A percentile compares a stretch with the other conserved stretches of the same genome.
phyloP scores from a whole-genome alignment of 2,888 invertebrate genomes.

The Phaedon cochleariae region DNA sequence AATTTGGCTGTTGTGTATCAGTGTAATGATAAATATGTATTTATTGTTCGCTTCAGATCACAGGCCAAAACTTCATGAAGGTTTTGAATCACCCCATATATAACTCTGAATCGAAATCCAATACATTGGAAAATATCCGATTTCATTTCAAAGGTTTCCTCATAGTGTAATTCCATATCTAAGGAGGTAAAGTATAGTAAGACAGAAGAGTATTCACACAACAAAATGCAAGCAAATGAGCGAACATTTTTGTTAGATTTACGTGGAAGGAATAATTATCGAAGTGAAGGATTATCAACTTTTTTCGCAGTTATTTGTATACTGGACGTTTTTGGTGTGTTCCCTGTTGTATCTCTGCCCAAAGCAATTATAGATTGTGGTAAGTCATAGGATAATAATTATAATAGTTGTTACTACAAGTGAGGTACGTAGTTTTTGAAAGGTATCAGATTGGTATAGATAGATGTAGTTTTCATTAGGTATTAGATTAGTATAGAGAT shows the following conservation, averaged over 20 bases:
- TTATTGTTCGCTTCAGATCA: no score
- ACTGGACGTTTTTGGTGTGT: conserved; percentile 84
- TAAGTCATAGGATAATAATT: conserved; percentile 55
- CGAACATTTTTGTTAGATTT: conserved; percentile 34
- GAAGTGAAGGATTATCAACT: conserved; percentile 67
- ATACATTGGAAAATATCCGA: conserved; percentile 12
- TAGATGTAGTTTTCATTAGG: no score
- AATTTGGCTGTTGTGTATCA: no score
- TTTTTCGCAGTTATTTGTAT: conserved; percentile 79
- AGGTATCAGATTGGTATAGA: no score
- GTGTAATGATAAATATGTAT: no score
- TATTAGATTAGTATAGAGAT: no score
- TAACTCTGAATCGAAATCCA: conserved; percentile 6
- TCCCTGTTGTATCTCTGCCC: conserved; percentile 81
- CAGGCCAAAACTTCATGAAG: no score
- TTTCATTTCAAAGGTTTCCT: conserved; percentile 7
- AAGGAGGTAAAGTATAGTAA: neutral
- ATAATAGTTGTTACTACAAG: neutral
- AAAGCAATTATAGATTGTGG: conserved; percentile 80
- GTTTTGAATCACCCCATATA: neutral
- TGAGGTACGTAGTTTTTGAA: no score
- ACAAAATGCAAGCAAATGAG: conserved; percentile 34
- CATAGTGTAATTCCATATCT: neutral
- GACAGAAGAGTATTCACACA: neutral
- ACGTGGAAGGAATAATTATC: conserved; percentile 8